A percentile compares a stretch with the other conserved stretches of the same genome.
phyloP scores from a whole-genome alignment of 1,140 invertebrate species.

The Cephus cinctus region DNA sequence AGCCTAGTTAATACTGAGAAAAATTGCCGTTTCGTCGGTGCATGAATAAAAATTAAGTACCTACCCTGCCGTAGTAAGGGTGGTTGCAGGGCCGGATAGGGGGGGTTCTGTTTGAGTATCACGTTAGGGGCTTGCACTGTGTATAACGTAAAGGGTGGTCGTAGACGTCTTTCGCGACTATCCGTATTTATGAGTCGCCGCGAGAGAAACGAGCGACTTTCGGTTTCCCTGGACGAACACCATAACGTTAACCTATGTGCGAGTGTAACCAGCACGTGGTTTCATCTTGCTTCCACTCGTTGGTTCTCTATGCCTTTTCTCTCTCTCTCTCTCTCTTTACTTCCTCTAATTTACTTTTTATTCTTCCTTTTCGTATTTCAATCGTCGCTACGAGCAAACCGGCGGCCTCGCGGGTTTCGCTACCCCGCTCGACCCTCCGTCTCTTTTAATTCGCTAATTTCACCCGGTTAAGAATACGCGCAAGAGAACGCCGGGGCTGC shows the following conservation, averaged over 20 bases:
- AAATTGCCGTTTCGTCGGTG: constrained; percentile 53
- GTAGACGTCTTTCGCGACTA: too few species aligned
- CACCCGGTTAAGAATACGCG: constrained; percentile 54
- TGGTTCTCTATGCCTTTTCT: too few species aligned
- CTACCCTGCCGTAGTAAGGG: constrained; percentile 3
- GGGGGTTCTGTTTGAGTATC: too few species aligned
- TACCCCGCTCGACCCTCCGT: constrained; percentile 15
- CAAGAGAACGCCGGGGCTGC: constrained; percentile 44
- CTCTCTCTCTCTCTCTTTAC: neutral
- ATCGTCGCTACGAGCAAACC: neutral
- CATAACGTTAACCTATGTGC: too few species aligned
- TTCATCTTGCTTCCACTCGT: too few species aligned
- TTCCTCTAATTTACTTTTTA: neutral
- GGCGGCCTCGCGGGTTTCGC: constrained; percentile 1
- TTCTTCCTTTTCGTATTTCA: constrained; percentile 7
- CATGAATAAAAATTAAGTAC: constrained; percentile 56
- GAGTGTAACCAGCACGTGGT: too few species aligned
- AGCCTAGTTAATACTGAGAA: constrained; percentile 55
- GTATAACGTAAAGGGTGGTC: too few species aligned
- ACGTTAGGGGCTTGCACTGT: too few species aligned
- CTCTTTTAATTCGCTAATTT: constrained; percentile 57
- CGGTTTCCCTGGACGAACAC: too few species aligned
- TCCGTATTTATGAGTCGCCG: too few species aligned
- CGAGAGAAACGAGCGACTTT: too few species aligned
- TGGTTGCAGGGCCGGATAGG: neutral